These are phyloP conservation scores for Catajapyx aquilonaris DNA, from an alignment of 1,140 invertebrate genomes.

Conservation along the genomic window DNA sequence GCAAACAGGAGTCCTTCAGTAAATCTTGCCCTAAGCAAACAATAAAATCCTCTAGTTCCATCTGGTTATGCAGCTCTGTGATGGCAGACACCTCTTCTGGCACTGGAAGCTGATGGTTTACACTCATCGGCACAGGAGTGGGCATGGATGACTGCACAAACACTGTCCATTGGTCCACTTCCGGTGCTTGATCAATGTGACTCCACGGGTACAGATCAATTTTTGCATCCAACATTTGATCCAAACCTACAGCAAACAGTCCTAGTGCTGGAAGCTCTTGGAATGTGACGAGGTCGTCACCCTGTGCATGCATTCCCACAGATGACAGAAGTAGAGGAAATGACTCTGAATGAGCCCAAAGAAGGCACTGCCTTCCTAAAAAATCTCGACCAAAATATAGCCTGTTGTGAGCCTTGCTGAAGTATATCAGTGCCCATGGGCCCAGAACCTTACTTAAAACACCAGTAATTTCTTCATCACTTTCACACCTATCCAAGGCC, in stretches of 20 bases:
- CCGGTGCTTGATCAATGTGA: too few relatives aligned
- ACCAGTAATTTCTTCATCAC: conserved; percentile 20
- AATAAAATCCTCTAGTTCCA: too few relatives aligned
- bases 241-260: conserved; percentile 38
- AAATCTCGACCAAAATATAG: conserved; percentile 71
- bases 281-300: conserved; percentile 18
- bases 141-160: too few relatives aligned
- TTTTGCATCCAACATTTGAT: too few relatives aligned
- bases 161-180: too few relatives aligned
- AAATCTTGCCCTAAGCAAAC: too few relatives aligned
- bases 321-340: conserved; percentile 33
- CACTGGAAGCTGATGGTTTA: too few relatives aligned
- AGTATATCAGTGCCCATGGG: conserved; percentile 67
- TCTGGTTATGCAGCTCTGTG: too few relatives aligned
- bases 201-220: conserved; percentile 17
- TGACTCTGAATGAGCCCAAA: too few relatives aligned
- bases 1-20: conserved; percentile 23
- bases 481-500: conserved; percentile 18
- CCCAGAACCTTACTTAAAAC: conserved; percentile 39
- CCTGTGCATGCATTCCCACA: conserved; percentile 22
- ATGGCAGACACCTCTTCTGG: too few relatives aligned
- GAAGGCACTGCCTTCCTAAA: conserved; percentile 61
- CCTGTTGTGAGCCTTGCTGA: conserved; percentile 30
- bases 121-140: too few relatives aligned
- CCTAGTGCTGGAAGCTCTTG: conserved; percentile 53